Conservation (phyloP, 2,888 invertebrate species). For the Leucophenga maculata region DNA sequence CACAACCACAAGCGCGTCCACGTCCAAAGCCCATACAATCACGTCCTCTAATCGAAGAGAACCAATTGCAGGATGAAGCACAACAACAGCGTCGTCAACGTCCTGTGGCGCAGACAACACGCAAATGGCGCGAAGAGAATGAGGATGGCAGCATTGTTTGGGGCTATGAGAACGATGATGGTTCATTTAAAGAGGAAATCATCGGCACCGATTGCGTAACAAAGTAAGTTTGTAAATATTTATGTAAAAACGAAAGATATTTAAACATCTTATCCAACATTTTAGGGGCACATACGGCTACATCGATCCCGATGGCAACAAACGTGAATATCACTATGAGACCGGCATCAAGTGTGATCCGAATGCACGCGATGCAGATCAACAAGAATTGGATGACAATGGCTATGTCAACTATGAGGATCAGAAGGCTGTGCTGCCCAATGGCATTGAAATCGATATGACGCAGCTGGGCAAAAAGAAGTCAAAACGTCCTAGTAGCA, state of each 20-base stretch:
- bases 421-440: slow-evolving; percentile 81
- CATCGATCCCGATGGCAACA: slow-evolving; percentile 86
- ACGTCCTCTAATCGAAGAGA: slow-evolving; percentile 68
- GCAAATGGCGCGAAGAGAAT: slow-evolving; percentile 85
- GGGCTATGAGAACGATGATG: slow-evolving; percentile 92
- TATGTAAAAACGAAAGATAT: too few species aligned
- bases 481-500: slow-evolving; percentile 77
- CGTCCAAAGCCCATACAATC: slow-evolving; percentile 63
- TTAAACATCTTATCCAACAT: too few species aligned
- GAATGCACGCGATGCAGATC: slow-evolving; percentile 73
- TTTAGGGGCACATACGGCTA: slow-evolving; percentile 86
- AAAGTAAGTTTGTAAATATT: too few species aligned
- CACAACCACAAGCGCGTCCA: slow-evolving; percentile 67
- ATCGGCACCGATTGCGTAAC: slow-evolving; percentile 85
- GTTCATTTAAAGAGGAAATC: slow-evolving; percentile 88
- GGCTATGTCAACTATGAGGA: slow-evolving; percentile 83
- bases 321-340: slow-evolving; percentile 86
- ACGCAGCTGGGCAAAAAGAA: slow-evolving; percentile 80
- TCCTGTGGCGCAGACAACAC: slow-evolving; percentile 81
- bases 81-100: slow-evolving; percentile 73
- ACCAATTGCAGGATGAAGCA: slow-evolving; percentile 63
- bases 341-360: slow-evolving; percentile 81
- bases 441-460: slow-evolving; percentile 82
- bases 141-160: slow-evolving; percentile 84
- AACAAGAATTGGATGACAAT: slow-evolving; percentile 74